Evolutionary conservation across 2,797 vertebrate genomes (phyloP), one percentile per base, ranked within the genome.

Genomic region (Pitangus sulphuratus): DNA sequence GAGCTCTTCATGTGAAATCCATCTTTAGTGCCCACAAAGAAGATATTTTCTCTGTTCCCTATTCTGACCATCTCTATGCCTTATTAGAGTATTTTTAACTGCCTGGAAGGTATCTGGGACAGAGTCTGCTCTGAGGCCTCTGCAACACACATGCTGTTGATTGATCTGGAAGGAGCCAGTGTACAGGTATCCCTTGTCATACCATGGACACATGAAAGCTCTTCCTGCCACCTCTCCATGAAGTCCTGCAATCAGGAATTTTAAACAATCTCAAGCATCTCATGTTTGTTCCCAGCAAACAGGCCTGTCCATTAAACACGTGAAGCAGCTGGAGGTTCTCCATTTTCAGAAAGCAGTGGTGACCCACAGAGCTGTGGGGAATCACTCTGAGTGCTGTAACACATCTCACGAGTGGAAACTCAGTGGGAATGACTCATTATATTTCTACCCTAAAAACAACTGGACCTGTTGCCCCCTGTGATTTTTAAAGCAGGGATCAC

Each of bases 371-470:
- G 8, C 13, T 79, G 11, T 2, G 3, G 7, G 28, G 24, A 33
- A 33, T 35, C 4, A 1, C 37, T 69, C 37, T 19, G 25, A 4
- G n/a, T 68, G 24, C 37, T 89, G 42, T 28, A 61, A 21, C 24
- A 45, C 20, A 3, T 14, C 11, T 66, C 4, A 0, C 10, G 35
- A 15, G 10, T 30, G 37, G 37, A 56, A 74, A 84, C 24, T 78
- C 33, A 25, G 22, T 9, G n/a, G 11, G 24, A 61, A 6, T 19
- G 30, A 21, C 21, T 26, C 1, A 0, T 33, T 53, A 1, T 37
- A 25, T 42, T 85, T 65, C 45, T 89, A 18, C 21, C 8, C 22
- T 28, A 68, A 35, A 56, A 82, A 50, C n/a, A 61, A 20, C 28
- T 54, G 31, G 15, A 61, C 31, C 19, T 50, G 18, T 26, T 56